These are phyloP conservation scores for Enoplosus armatus DNA, from an alignment of 2,797 vertebrate genomes.

Conservation along the genomic window DNA sequence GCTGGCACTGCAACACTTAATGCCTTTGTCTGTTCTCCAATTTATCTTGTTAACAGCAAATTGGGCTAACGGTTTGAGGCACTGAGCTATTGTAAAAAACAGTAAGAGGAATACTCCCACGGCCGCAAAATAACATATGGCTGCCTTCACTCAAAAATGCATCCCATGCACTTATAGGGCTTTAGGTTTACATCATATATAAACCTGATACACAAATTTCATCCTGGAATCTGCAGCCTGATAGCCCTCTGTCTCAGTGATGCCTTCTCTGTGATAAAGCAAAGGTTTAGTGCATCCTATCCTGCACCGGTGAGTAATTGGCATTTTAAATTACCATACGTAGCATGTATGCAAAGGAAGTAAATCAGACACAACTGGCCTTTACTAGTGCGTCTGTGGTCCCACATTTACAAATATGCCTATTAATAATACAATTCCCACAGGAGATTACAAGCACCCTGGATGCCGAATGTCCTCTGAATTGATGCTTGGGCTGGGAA, in stretches of 20 bases:
- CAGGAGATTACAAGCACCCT: slow-evolving; percentile 64
- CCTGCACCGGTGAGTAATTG: slow-evolving; percentile 66
- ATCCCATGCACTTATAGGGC: slow-evolving; percentile 76
- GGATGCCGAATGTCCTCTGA: slow-evolving; percentile 67
- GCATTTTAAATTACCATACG: slow-evolving; percentile 76
- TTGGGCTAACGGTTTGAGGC: slow-evolving; percentile 86
- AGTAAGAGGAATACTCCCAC: slow-evolving; percentile 72
- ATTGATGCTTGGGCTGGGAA: slow-evolving; percentile 72
- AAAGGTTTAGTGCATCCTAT: slow-evolving; percentile 69
- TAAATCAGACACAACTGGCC: slow-evolving; percentile 80
- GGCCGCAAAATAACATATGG: slow-evolving; percentile 79
- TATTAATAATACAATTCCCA: slow-evolving; percentile 83
- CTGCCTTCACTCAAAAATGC: slow-evolving; percentile 80
- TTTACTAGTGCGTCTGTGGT: slow-evolving; percentile 71
- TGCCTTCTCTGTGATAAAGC: slow-evolving; percentile 64
- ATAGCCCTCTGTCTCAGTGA: slow-evolving; percentile 52
- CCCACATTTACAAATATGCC: slow-evolving; percentile 78
- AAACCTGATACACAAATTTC: slow-evolving; percentile 69
- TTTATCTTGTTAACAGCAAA: slow-evolving; percentile 91
- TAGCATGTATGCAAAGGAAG: slow-evolving; percentile 65
- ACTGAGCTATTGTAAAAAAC: slow-evolving; percentile 82
- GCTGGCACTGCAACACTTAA: slow-evolving; percentile 89
- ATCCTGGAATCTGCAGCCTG: slow-evolving; percentile 54
- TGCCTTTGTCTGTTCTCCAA: slow-evolving; percentile 89
- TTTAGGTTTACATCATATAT: slow-evolving; percentile 73